Conservation (phyloP, 2,113 vertebrate species). For the Chelonoidis abingdonii region DNA sequence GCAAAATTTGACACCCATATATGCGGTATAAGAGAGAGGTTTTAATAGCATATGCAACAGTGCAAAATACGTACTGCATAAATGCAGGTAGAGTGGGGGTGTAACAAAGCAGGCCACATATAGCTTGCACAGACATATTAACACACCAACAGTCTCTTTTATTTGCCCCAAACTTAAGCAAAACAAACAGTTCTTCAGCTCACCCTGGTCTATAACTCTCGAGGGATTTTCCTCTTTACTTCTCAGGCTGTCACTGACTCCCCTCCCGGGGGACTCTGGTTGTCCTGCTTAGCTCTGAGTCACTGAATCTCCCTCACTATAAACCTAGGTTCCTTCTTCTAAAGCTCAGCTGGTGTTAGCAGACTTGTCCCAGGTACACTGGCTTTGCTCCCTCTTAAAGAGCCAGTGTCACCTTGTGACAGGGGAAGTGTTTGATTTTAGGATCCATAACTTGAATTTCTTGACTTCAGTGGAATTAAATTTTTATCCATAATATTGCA, state of each 20-base stretch:
- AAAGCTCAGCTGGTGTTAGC: background rate
- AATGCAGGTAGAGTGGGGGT: background rate
- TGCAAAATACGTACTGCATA: background rate
- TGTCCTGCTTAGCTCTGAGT: background rate
- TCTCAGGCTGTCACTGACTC: background rate
- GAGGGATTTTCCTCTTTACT: background rate
- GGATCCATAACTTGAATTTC: background rate
- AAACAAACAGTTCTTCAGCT: background rate
- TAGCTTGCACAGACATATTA: background rate
- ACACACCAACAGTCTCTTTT: background rate
- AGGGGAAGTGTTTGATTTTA: background rate
- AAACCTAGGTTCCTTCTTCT: background rate
- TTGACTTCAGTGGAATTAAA: background rate
- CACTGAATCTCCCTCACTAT: background rate
- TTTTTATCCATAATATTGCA: background rate
- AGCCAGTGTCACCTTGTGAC: background rate
- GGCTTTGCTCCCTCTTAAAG: background rate
- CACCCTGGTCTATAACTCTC: background rate
- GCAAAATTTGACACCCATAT: background rate
- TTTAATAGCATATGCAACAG: fast-evolving
- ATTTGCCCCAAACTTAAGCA: background rate
- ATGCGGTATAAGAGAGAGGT: background rate
- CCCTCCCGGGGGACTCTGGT: background rate
- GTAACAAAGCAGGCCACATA: background rate
- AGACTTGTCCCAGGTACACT: background rate